Evolutionary conservation across 2,113 vertebrate species (phyloP).

Genomic region (Ceyx melanurus): DNA sequence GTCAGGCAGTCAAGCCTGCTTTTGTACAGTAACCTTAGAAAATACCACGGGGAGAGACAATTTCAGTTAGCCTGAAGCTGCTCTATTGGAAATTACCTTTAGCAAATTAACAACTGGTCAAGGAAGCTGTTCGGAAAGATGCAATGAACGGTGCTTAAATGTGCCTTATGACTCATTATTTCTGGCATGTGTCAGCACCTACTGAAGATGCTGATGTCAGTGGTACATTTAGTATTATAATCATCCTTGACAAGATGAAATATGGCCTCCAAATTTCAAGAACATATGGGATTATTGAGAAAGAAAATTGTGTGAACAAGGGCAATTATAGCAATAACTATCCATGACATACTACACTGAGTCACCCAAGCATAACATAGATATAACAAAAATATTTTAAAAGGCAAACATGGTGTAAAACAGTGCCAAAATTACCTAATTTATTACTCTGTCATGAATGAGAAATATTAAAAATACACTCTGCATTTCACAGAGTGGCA

Average conservation of each 20-base stretch:
- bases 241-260: conserved; percentile 60
- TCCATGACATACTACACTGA: neutral
- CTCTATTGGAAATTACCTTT: neutral
- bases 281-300: conserved; percentile 61
- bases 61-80: neutral
- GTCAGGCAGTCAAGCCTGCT: neutral
- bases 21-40: neutral
- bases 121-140: neutral
- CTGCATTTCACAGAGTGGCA: neutral
- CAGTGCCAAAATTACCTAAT: conserved; percentile 33
- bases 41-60: neutral
- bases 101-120: neutral
- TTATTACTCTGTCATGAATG: conserved; percentile 38
- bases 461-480: conserved; percentile 10
- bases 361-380: conserved; percentile 21
- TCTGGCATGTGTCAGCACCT: neutral
- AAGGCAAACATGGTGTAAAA: conserved; percentile 53
- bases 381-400: conserved; percentile 58
- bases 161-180: neutral
- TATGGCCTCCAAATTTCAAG: conserved; percentile 23
- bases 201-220: neutral
- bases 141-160: neutral
- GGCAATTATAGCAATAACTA: conserved; percentile 64
- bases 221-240: neutral
- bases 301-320: conserved; percentile 67